These are phyloP conservation scores for Whitmania pigra DNA, from an alignment of 1,140 invertebrate species.

Conservation along the genomic window DNA sequence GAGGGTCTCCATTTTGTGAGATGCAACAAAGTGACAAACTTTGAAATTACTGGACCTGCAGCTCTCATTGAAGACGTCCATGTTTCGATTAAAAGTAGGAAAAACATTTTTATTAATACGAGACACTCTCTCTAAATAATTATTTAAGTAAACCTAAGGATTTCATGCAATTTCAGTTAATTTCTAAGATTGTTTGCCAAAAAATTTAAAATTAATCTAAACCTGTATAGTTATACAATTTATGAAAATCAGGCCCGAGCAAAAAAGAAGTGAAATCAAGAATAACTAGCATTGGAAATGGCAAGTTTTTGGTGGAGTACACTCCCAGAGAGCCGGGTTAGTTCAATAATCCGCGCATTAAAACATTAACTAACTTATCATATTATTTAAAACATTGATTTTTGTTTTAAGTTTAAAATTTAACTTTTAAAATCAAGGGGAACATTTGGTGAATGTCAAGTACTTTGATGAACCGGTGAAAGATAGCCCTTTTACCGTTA, in stretches of 20 bases:
- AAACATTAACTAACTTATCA: too few species aligned
- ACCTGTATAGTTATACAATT: too few species aligned
- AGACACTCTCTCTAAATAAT: background rate
- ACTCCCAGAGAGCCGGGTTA: conserved; percentile 47
- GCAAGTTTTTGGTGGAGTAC: conserved; percentile 69
- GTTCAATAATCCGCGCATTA: too few species aligned
- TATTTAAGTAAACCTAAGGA: too few species aligned
- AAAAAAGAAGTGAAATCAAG: conserved; percentile 73
- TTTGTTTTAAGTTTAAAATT: background rate
- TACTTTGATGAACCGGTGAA: conserved; percentile 69
- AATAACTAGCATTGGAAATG: conserved; percentile 58
- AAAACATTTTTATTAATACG: background rate
- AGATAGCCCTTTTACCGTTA: conserved; percentile 83
- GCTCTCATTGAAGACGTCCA: conserved; percentile 56
- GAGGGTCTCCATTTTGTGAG: conserved; percentile 51
- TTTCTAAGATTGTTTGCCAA: background rate
- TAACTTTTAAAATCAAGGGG: conserved; percentile 45
- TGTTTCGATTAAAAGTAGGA: conserved; percentile 50
- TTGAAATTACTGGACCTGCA: conserved; percentile 63
- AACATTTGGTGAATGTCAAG: conserved; percentile 80
- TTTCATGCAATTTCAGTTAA: background rate
- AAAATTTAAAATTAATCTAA: background rate
- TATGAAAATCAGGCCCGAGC: conserved; percentile 52
- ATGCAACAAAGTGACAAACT: conserved; percentile 65
- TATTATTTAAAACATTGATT: background rate